Percentiles rank a stretch among this genome's conserved stretches.
These are phyloP conservation scores for Grantiella picta DNA, from an alignment of 2,113 vertebrate species.

Conservation along the genomic window DNA sequence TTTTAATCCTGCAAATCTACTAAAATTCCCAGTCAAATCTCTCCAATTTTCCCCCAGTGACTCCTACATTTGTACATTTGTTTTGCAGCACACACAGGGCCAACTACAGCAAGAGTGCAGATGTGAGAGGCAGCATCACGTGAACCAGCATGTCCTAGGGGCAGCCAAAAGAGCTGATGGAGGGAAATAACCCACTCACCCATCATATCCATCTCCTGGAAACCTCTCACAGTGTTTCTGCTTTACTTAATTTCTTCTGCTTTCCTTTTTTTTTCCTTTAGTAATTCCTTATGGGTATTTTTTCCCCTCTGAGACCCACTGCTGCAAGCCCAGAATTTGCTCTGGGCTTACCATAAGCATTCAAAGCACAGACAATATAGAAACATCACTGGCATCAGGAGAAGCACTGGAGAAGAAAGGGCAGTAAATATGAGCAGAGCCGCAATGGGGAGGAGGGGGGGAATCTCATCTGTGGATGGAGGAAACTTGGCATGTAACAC, in stretches of 20 bases:
- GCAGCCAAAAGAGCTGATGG: slow-evolving; percentile 16
- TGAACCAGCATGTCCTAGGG: neutral
- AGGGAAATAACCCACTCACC: neutral
- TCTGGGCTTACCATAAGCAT: neutral
- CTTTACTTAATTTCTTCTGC: neutral
- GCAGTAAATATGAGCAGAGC: neutral
- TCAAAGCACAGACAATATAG: neutral
- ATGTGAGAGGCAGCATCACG: neutral
- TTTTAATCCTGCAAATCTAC: neutral
- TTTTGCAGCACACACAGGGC: neutral
- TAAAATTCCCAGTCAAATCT: slow-evolving; percentile 3
- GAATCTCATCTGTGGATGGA: neutral
- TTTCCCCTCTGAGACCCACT: neutral
- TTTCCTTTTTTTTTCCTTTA: neutral
- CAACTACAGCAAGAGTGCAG: neutral
- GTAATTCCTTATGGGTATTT: neutral
- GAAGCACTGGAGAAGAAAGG: neutral
- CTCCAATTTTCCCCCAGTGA: neutral
- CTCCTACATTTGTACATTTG: neutral
- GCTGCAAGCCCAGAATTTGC: neutral
- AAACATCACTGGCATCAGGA: neutral
- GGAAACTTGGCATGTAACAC: neutral
- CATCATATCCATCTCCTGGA: neutral
- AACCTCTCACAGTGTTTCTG: neutral
- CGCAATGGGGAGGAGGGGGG: fast-evolving